Evolutionary conservation across 2,888 invertebrate species (phyloP).

Genomic region (Drosophila borborema): DNA sequence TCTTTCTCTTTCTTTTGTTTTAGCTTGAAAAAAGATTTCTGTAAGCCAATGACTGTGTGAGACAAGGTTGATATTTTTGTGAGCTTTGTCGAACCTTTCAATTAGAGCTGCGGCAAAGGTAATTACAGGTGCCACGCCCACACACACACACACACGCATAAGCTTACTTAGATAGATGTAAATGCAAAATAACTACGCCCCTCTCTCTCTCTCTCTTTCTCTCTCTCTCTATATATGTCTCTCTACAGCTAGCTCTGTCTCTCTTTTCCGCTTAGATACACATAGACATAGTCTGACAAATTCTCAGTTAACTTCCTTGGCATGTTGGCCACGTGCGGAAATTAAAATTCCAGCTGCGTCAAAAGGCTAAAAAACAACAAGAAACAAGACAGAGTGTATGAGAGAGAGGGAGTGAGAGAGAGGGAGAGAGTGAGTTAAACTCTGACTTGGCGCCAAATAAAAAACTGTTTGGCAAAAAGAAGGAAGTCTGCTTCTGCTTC

Average conservation of each 20-base stretch:
- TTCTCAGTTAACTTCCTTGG: conserved; percentile 32
- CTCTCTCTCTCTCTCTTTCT: background rate
- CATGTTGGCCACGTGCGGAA: conserved; percentile 64
- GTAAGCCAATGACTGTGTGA: conserved; percentile 14
- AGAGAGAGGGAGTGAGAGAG: background rate
- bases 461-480: conserved; percentile 20
- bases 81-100: conserved; percentile 27
- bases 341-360: conserved; percentile 70
- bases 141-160: conserved; percentile 10
- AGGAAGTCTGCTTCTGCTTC: background rate
- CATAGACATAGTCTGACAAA: conserved; percentile 10
- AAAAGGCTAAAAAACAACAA: conserved; percentile 46
- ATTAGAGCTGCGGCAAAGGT: conserved; percentile 41
- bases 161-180: background rate
- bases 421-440: background rate
- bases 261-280: background rate
- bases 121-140: conserved; percentile 25
- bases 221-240: background rate
- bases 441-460: conserved; percentile 42
- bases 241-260: background rate
- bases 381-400: background rate
- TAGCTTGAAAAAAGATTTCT: conserved; percentile 1
- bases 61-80: conserved; percentile 43
- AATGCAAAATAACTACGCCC: conserved; percentile 33
- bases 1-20: conserved; percentile 6